Evolutionary conservation across 2,888 invertebrate species (phyloP).

Genomic region (Euclidia mi): DNA sequence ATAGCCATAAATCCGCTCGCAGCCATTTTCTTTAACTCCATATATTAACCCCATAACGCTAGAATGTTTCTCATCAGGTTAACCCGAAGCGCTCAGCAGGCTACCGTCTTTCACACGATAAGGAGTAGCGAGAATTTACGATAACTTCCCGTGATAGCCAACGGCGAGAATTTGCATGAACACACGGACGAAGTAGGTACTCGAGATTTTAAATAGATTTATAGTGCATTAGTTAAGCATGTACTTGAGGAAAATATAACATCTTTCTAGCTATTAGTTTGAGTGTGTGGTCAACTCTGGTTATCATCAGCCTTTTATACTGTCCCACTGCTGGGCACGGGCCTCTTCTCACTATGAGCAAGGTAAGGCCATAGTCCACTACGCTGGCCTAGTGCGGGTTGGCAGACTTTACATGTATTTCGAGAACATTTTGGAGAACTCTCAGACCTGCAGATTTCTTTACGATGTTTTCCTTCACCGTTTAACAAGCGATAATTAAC

Average conservation of each 20-base stretch:
- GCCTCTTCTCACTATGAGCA: too few species aligned
- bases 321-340: too few species aligned
- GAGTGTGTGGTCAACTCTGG: too few species aligned
- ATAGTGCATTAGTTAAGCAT: slow-evolving; percentile 20
- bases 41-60: slow-evolving; percentile 16
- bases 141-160: slow-evolving; percentile 51
- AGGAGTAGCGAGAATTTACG: slow-evolving; percentile 47
- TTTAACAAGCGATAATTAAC: too few species aligned
- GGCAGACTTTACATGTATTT: too few species aligned
- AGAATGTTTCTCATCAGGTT: slow-evolving; percentile 16
- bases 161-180: slow-evolving; percentile 38
- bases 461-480: too few species aligned
- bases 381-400: too few species aligned
- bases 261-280: too few species aligned
- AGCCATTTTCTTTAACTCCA: slow-evolving; percentile 1
- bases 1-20: slow-evolving; percentile 9
- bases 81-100: slow-evolving; percentile 51
- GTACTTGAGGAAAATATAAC: slow-evolving; percentile 7
- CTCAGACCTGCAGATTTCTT: too few species aligned
- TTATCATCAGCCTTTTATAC: too few species aligned
- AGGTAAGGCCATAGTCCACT: too few species aligned
- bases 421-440: too few species aligned
- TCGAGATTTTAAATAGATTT: slow-evolving; percentile 32
- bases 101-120: slow-evolving; percentile 32
- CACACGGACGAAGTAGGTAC: slow-evolving; percentile 25